Percentiles rank a stretch among this genome's conserved stretches.
Conservation (phyloP, 35 echinoderm and acorn worm genomes). For the Ptychodera flava region DNA sequence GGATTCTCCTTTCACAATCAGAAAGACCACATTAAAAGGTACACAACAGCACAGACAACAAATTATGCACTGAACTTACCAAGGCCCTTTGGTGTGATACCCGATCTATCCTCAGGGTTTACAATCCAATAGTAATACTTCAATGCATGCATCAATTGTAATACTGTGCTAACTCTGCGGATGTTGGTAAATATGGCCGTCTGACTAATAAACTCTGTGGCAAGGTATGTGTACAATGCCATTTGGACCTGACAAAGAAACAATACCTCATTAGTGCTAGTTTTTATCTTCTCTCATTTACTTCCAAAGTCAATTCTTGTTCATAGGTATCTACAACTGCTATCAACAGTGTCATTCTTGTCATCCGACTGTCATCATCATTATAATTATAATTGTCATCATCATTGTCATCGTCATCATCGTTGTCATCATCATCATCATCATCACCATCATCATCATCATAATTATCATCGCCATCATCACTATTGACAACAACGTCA, state of each 20-base stretch:
- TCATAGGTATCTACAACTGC: neutral
- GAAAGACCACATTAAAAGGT: too few species aligned
- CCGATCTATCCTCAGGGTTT: constrained; percentile 83
- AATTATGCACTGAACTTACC: too few species aligned
- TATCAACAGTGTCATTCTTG: neutral
- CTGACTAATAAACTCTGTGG: constrained; percentile 95
- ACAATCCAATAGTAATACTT: constrained; percentile 99
- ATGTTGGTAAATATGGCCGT: constrained; percentile 96
- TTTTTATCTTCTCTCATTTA: too few species aligned
- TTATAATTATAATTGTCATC: neutral
- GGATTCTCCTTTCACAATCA: too few species aligned
- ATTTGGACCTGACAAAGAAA: constrained; percentile 62
- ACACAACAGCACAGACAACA: too few species aligned
- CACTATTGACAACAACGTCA: too few species aligned
- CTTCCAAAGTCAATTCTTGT: too few species aligned
- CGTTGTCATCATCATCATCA: too few species aligned
- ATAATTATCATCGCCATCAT: too few species aligned
- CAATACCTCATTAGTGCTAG: too few species aligned
- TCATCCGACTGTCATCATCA: constrained; percentile 1
- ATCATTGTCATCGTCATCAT: too few species aligned
- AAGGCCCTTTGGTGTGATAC: constrained; percentile 65
- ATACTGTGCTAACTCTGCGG: constrained; percentile 81
- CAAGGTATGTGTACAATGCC: constrained; percentile 88
- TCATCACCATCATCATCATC: neutral
- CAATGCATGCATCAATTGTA: constrained; percentile 95